Conservation (phyloP, 2,113 vertebrate species). For the Zapornia atra region DNA sequence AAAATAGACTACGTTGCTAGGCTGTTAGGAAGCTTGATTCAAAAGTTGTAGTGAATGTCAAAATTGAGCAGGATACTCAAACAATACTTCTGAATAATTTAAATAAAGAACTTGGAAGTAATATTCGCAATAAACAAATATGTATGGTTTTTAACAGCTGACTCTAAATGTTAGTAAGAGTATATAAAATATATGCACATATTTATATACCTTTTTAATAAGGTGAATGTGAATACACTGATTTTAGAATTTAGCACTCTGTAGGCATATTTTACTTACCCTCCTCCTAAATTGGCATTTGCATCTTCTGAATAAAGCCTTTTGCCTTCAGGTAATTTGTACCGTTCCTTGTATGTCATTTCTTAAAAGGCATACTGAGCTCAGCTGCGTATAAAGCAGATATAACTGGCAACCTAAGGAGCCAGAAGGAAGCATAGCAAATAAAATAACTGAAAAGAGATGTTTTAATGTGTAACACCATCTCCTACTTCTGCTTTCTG, state of each 20-base stretch:
- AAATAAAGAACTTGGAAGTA: background rate
- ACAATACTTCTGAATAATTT: background rate
- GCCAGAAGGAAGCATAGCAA: constrained; percentile 59
- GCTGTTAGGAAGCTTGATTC: background rate
- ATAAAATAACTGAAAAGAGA: constrained; percentile 65
- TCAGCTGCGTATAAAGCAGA: constrained; percentile 48
- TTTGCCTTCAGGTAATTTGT: constrained; percentile 54
- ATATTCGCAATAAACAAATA: background rate
- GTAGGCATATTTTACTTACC: background rate
- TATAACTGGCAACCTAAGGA: constrained; percentile 41
- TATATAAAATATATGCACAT: background rate
- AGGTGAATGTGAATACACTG: background rate
- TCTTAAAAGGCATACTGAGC: constrained; percentile 22
- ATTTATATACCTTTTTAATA: background rate
- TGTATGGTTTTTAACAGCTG: background rate
- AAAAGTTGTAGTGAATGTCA: background rate
- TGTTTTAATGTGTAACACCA: constrained; percentile 66
- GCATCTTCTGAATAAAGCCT: constrained; percentile 13
- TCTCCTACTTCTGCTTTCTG: constrained; percentile 62
- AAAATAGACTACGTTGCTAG: background rate
- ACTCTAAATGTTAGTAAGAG: background rate
- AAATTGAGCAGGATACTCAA: background rate
- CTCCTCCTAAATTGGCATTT: background rate
- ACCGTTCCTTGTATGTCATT: constrained; percentile 17
- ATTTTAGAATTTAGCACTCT: background rate